Conservation (phyloP, 2,113 vertebrate genomes). For the Sporophila hypoxantha region DNA sequence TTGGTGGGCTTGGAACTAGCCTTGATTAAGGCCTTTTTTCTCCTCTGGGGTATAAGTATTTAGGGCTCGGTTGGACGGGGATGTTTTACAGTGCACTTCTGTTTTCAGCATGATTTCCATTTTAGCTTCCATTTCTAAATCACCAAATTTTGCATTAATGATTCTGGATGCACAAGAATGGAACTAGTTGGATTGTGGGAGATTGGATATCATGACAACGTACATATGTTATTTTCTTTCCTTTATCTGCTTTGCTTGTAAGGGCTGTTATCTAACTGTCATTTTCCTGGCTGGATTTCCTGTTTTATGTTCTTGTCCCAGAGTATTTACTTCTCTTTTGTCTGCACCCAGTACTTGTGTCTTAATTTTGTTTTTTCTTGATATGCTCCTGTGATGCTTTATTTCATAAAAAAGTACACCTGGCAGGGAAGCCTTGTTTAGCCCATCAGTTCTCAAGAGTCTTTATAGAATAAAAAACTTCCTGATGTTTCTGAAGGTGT, state of each 20-base stretch:
- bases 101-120: neutral
- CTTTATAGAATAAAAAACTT: slow-evolving; percentile 8
- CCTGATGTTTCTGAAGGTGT: slow-evolving; percentile 2
- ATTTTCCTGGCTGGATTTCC: slow-evolving; percentile 25
- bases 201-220: neutral
- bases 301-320: neutral
- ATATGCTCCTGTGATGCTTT: neutral
- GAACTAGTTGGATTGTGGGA: neutral
- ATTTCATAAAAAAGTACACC: neutral
- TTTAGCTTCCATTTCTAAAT: neutral
- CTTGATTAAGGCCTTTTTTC: neutral
- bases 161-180: neutral
- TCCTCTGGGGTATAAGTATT: neutral
- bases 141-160: neutral
- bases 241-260: neutral
- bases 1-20: neutral
- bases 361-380: slow-evolving; percentile 17
- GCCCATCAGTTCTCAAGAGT: neutral
- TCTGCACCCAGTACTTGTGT: neutral
- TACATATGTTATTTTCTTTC: neutral
- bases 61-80: neutral
- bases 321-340: slow-evolving; percentile 13
- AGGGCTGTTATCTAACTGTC: neutral
- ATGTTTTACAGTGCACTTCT: neutral
- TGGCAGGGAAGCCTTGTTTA: slow-evolving; percentile 18